phyloP scores from a whole-genome alignment of 2,888 invertebrate genomes.

The Acleris cristana region DNA sequence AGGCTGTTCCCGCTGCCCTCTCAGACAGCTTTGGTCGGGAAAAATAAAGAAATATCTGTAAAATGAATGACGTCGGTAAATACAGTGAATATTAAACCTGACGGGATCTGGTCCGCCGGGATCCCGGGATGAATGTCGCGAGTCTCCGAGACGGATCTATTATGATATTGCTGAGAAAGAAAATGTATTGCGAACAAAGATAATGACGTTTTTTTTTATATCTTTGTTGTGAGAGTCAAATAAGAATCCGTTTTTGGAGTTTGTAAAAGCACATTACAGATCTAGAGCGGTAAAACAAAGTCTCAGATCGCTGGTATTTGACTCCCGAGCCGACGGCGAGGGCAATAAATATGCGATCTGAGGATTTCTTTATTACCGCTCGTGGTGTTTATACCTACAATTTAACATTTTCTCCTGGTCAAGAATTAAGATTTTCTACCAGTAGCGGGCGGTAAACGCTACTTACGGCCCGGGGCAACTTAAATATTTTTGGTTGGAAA shows the following conservation, averaged over 20 bases:
- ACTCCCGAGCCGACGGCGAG: no score
- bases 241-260: neutral
- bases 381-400: no score
- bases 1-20: neutral
- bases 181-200: neutral
- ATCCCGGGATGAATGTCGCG: slow-evolving; percentile 21
- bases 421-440: no score
- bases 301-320: no score
- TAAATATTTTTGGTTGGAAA: no score
- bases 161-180: slow-evolving; percentile 11
- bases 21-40: slow-evolving; percentile 9
- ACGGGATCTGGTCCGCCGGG: slow-evolving; percentile 10
- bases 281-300: no score
- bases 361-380: no score
- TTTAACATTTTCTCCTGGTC: no score
- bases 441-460: no score
- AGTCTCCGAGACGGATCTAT: slow-evolving; percentile 18
- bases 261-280: no score
- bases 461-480: no score
- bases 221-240: neutral
- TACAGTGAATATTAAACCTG: slow-evolving; percentile 31
- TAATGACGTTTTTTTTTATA: neutral
- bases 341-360: no score
- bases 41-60: slow-evolving; percentile 20
- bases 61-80: slow-evolving; percentile 31